Base-by-base conservation (phyloP, 1,140 invertebrate species). In the Hyles euphorbiae region DNA sequence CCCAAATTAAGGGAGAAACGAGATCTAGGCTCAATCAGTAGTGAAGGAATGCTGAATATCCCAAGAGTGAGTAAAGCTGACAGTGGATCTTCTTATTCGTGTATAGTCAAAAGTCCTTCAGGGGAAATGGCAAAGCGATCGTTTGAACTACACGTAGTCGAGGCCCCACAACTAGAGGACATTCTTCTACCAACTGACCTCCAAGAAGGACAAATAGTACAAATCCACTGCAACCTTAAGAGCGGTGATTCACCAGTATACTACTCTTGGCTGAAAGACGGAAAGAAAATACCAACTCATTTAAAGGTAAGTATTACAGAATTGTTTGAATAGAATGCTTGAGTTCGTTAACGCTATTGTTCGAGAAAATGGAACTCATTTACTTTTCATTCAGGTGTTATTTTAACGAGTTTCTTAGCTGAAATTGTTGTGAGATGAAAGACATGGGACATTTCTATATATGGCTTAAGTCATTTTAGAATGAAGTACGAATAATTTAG, bases 201-300 rank as follows among this genome's bases (percentile, higher is more conserved):
- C 10, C 94, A 96, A 85, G 95, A 97, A 91, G 96, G 96, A 6
- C 95, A 96, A 74, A 91, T 96, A 57, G 95, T 96, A 4, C 95
- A 96, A 78, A 93, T 97, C 46, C 95, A 96, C 50, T 98, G 97
- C 87, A 95, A 94, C 63, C 93, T 98, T 12, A 96, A 94, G 69
- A 96, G 95, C 55, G 97, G 97, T 6, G 97, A 98, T 89, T 93
- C 96, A 49, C 96, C 96, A 3, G 94, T 98, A 56, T 93, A 94
- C 80, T 96, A 98, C 68, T 92, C 92, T 6, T 98, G 97, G 97
- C 90, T 94, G 53, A 97, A 97, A 81, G 95, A 97, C 79, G 95
- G 94, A 2, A 90, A 92, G 61, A 92, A 93, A 12, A 91, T 96
- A 56, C 91, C 92, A 3, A 90, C 91, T 44, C 92, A 92, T 67